phyloP scores from a whole-genome alignment of 2,113 vertebrate genomes.

The Cinclus mexicanus region DNA sequence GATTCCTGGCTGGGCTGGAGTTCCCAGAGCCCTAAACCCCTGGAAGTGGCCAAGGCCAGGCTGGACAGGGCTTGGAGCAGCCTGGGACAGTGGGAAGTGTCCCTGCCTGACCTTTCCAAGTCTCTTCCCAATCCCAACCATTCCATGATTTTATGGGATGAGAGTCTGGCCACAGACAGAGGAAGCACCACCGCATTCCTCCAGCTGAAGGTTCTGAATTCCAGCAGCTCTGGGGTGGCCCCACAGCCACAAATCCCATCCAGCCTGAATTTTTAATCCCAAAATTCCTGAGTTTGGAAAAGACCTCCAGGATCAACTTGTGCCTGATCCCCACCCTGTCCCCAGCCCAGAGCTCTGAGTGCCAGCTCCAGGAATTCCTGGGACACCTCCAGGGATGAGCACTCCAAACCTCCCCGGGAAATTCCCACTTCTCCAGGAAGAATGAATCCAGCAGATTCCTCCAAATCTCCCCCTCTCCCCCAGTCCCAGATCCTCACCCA shows the following conservation, averaged over 20 bases:
- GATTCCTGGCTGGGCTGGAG: not conserved
- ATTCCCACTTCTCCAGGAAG: not conserved
- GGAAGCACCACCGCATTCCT: fast-evolving
- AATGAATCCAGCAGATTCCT: not conserved
- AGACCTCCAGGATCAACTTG: not conserved
- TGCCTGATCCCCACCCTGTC: not conserved
- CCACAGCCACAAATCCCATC: not conserved
- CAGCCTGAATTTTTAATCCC: not conserved
- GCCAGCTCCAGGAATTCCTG: not conserved
- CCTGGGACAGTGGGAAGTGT: fast-evolving
- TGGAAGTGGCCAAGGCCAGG: not conserved
- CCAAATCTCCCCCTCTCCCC: too few species aligned
- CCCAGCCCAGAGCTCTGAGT: not conserved
- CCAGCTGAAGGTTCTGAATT: not conserved
- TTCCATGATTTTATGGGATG: not conserved
- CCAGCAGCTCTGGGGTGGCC: not conserved
- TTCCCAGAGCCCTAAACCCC: not conserved
- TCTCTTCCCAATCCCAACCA: not conserved
- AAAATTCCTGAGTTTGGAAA: not conserved
- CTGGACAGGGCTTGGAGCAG: not conserved
- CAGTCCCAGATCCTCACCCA: fast-evolving
- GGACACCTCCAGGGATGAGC: not conserved
- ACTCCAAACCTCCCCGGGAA: not conserved
- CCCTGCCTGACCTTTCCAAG: not conserved
- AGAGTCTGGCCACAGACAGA: not conserved